These are phyloP conservation scores for Tetraneura akinire DNA, from an alignment of 1,140 invertebrate genomes.

Conservation along the genomic window DNA sequence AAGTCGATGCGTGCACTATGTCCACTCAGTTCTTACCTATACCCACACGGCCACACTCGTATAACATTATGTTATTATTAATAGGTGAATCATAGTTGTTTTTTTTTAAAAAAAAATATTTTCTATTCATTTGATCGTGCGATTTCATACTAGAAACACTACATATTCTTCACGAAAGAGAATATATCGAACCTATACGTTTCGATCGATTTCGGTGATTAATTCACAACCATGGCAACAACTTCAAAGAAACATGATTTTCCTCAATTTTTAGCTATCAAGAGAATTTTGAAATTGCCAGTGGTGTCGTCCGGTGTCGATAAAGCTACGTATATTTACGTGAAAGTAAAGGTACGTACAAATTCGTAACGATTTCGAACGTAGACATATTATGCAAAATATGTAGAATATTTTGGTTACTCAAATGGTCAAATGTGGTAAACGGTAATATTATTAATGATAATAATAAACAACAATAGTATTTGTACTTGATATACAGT, in stretches of 20 bases:
- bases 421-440: no score
- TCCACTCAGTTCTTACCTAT: neutral
- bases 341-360: constrained; percentile 21
- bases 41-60: neutral
- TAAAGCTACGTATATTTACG: constrained; percentile 13
- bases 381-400: no score
- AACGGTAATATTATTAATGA: no score
- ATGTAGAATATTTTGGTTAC: no score
- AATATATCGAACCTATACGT: neutral
- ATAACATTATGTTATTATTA: neutral
- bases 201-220: neutral
- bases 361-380: no score
- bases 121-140: neutral
- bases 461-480: no score
- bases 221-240: neutral
- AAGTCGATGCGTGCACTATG: no score
- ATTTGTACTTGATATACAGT: no score
- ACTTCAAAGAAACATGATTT: neutral
- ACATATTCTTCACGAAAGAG: neutral
- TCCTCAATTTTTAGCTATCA: constrained; percentile 35
- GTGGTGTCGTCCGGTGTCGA: constrained; percentile 26
- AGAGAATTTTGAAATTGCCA: constrained; percentile 40
- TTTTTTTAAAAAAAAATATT: neutral
- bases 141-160: neutral
- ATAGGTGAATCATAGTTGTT: no score